phyloP scores from a whole-genome alignment of 2,888 invertebrate genomes.

The Stenichneumon culpator region DNA sequence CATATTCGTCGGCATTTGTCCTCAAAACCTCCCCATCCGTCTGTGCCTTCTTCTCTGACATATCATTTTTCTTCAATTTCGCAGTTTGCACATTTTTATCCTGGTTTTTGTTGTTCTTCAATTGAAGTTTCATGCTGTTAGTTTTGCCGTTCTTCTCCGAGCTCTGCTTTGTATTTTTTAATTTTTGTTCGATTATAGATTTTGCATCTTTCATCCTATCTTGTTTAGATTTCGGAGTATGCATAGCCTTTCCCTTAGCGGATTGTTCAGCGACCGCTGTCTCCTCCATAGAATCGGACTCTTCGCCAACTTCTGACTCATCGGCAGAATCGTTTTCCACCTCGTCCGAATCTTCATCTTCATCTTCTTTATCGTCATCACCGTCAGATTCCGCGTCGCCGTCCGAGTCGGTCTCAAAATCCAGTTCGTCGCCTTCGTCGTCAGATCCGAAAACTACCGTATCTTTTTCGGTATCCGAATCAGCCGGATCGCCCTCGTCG shows the following conservation, averaged over 20 bases:
- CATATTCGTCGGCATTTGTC: slow-evolving; percentile 89
- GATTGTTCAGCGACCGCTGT: not conserved
- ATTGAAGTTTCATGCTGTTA: slow-evolving; percentile 46
- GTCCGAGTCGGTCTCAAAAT: slow-evolving; percentile 70
- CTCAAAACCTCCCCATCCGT: slow-evolving; percentile 47
- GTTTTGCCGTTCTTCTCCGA: slow-evolving; percentile 54
- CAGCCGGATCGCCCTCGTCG: slow-evolving; percentile 85
- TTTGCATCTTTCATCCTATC: not conserved
- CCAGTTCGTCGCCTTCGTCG: slow-evolving; percentile 84
- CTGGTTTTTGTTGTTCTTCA: slow-evolving; percentile 57
- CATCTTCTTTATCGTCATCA: slow-evolving; percentile 36
- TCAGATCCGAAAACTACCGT: slow-evolving; percentile 86
- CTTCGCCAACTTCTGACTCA: not conserved
- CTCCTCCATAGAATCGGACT: not conserved
- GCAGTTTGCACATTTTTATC: not conserved
- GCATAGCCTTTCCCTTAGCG: not conserved
- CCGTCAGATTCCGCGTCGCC: slow-evolving; percentile 62
- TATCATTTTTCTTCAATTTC: not conserved
- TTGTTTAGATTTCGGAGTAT: slow-evolving; percentile 9
- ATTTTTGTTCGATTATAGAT: not conserved
- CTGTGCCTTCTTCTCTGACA: not conserved
- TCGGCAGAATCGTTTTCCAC: slow-evolving; percentile 13
- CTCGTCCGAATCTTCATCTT: slow-evolving; percentile 45
- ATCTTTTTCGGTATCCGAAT: slow-evolving; percentile 84
- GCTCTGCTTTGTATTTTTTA: slow-evolving; percentile 54